A percentile compares a stretch with the other conserved stretches of the same genome.
Conservation (phyloP, 2,888 invertebrate species). For the Trilocha varians region DNA sequence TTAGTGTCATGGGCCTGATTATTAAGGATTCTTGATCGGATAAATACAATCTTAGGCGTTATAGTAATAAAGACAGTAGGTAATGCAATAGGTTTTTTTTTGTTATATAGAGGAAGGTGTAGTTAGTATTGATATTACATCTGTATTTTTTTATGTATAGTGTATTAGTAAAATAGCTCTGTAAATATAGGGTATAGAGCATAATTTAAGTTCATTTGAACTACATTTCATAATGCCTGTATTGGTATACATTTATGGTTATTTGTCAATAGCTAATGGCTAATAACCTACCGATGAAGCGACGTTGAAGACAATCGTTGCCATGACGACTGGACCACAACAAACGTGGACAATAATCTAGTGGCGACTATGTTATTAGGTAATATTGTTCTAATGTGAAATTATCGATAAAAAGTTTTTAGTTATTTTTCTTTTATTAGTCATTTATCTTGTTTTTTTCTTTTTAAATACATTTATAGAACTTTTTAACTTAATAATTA, state of each 20-base stretch:
- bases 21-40: no score
- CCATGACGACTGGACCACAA: constrained; percentile 51
- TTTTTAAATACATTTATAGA: no score
- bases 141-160: no score
- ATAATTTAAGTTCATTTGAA: constrained; percentile 41
- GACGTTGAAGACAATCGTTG: constrained; percentile 57
- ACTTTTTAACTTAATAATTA: no score
- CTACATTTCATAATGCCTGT: constrained; percentile 31
- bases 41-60: no score
- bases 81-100: no score
- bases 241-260: constrained; percentile 28
- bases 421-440: neutral
- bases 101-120: no score
- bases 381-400: neutral
- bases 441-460: neutral
- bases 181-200: no score
- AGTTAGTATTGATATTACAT: no score
- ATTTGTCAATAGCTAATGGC: constrained; percentile 65
- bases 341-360: constrained; percentile 29
- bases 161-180: no score
- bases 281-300: constrained; percentile 51
- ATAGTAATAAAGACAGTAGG: no score
- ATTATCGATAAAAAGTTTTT: neutral
- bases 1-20: no score
- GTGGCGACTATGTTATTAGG: neutral